Evolutionary conservation across 2,113 vertebrate genomes (phyloP).

Genomic region (Clupea harengus): DNA sequence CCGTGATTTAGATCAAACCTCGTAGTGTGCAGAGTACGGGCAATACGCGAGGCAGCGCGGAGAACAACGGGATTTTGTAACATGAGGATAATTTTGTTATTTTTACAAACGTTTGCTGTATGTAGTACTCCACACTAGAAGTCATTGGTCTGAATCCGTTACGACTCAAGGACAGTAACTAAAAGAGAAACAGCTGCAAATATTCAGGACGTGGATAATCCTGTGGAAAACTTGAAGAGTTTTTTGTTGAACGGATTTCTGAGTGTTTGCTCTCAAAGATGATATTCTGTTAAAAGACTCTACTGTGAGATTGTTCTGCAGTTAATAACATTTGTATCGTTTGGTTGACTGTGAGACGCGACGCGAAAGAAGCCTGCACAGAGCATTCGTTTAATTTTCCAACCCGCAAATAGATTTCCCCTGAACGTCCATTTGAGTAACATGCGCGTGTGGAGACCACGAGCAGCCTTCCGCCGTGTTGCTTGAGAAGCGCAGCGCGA

Average conservation of each 20-base stretch:
- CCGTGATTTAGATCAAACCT: conserved; percentile 31
- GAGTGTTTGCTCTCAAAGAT: neutral
- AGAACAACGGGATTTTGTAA: neutral
- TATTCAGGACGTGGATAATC: neutral
- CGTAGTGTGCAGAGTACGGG: neutral
- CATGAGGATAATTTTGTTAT: conserved; percentile 6
- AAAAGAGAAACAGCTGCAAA: neutral
- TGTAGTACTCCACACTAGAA: neutral
- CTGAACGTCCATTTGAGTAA: conserved; percentile 8
- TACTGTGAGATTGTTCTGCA: neutral
- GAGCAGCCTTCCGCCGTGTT: conserved; percentile 9
- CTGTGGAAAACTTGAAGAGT: neutral
- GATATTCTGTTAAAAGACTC: neutral
- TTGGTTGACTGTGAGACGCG: neutral
- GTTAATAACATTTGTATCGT: neutral
- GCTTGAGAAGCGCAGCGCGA: conserved; percentile 12
- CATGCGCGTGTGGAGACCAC: conserved; percentile 30
- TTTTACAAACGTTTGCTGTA: neutral
- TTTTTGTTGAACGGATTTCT: conserved; percentile 4
- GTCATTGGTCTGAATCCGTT: neutral
- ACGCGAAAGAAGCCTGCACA: neutral
- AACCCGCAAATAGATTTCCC: conserved; percentile 14
- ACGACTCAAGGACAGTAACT: neutral
- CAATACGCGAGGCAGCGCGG: neutral
- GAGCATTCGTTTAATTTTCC: conserved; percentile 11